Conservation (phyloP, 2,797 vertebrate species). For the Poecilia picta region DNA sequence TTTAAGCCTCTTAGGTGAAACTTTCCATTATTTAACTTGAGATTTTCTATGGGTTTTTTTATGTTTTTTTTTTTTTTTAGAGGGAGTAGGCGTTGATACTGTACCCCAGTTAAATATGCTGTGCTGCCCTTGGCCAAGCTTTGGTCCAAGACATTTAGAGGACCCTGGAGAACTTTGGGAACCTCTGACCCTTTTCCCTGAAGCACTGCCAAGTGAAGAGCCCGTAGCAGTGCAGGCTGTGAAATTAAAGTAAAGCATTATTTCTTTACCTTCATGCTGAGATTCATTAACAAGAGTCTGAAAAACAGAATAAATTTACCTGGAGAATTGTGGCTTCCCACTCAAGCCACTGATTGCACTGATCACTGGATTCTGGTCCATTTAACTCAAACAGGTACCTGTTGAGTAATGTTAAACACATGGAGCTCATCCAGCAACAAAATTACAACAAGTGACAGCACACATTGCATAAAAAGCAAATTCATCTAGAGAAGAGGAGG, state of each 20-base stretch:
- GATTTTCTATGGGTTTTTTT: neutral
- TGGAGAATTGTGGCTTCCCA: slow-evolving; percentile 92
- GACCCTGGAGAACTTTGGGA: slow-evolving; percentile 66
- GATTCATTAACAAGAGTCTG: slow-evolving; percentile 18
- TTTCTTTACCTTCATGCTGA: slow-evolving; percentile 3
- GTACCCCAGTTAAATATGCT: slow-evolving; percentile 85
- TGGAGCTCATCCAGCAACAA: neutral
- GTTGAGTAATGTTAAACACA: slow-evolving; percentile 5
- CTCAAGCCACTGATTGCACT: slow-evolving; percentile 89
- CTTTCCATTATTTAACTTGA: neutral
- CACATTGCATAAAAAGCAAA: neutral
- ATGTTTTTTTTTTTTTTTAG: too few species aligned
- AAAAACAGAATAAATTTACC: slow-evolving; percentile 70
- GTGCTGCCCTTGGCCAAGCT: slow-evolving; percentile 75
- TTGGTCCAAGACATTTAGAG: slow-evolving; percentile 83
- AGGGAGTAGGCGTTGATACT: slow-evolving; percentile 16
- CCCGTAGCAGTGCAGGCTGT: slow-evolving; percentile 83
- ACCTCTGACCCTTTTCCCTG: slow-evolving; percentile 85
- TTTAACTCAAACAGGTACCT: slow-evolving; percentile 88
- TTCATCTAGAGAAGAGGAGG: neutral
- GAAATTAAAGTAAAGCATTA: slow-evolving; percentile 34
- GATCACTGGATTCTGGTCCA: slow-evolving; percentile 79
- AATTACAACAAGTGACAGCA: neutral
- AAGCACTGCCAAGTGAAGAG: slow-evolving; percentile 82
- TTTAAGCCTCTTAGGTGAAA: neutral